These are phyloP conservation scores for Gavialis gangeticus DNA, from an alignment of 2,113 vertebrate genomes.

Conservation along the genomic window DNA sequence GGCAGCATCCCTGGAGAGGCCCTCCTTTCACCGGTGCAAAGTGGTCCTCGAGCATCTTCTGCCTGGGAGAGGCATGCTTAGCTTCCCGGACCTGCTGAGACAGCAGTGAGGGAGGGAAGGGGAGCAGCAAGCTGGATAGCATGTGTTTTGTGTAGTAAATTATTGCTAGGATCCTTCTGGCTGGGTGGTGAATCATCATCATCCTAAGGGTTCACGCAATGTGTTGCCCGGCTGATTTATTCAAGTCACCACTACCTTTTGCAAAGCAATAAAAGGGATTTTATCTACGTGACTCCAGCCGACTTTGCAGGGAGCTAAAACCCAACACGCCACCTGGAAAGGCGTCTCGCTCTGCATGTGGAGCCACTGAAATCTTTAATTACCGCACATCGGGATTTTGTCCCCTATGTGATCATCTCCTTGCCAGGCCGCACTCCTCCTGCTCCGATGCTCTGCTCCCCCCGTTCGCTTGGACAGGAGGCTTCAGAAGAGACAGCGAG, in stretches of 20 bases:
- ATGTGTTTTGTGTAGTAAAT: too few species aligned
- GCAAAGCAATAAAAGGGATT: not conserved
- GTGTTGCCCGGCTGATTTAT: not conserved
- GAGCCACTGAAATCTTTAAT: not conserved
- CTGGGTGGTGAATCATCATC: not conserved
- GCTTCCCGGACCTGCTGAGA: not conserved
- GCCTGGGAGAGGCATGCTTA: not conserved
- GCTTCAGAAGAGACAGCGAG: not conserved
- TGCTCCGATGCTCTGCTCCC: not conserved
- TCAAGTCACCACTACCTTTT: not conserved
- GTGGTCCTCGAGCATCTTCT: not conserved
- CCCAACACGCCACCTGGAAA: not conserved
- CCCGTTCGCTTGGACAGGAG: not conserved
- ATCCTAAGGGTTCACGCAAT: not conserved
- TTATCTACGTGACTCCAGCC: not conserved
- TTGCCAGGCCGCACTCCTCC: too few species aligned
- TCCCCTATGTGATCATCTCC: too few species aligned
- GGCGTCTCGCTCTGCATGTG: not conserved
- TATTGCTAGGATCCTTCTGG: not conserved
- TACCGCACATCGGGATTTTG: not conserved
- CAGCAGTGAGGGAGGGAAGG: not conserved
- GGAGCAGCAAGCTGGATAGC: not conserved
- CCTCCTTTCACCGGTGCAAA: not conserved
- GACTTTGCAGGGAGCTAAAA: not conserved
- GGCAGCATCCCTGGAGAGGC: too few species aligned